Evolutionary conservation across 2,888 invertebrate species (phyloP), one percentile per base, ranked within the genome.

Genomic region (Fragum fragum): DNA sequence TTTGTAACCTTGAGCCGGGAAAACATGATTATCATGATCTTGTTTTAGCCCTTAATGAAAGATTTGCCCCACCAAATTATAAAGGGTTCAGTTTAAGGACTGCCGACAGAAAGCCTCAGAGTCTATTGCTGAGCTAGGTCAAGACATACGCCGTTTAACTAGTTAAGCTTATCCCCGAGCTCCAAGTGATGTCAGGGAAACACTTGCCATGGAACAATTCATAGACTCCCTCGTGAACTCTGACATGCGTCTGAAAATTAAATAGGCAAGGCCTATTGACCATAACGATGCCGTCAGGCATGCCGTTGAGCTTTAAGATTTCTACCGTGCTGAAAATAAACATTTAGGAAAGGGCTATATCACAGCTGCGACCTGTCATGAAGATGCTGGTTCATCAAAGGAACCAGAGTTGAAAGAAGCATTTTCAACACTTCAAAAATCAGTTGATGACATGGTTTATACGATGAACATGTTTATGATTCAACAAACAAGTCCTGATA

Each of bases 131-230:
- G 72, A 72, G 42, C 57, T 72, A 14, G 55, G 55, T 14, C 72
- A 72, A 32, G 72, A 72, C 47, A 26, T 72, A 21, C 21, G 72
- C 9, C 28, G 57, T 16, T 23, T 72, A 32, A 72, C 72, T n/a
- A 72, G 57, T 32, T 29, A 57, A 32, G 72, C 72, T n/a, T 72
- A 72, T 23, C 57, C 72, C 6, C 55, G 28, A 23, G 72, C 72
- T 1, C 72, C 57, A n/a, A 36, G 29, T 57, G 72, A 72, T 23
- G 29, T 72, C 2, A 36, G 72, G 26, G 72, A 72, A 29, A 72
- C 72, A 55, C 36, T 72, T 7, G 55, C 72, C 7, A 72, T 29
- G 53, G 72, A 72, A 32, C 72, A 72, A n/a, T 72, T 72, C 39
- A 36, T 72, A n/a, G 72, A 72, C 28, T n/a, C 72, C 5, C 29